Base-by-base conservation (phyloP, 2,797 vertebrate species). In the Heteromormyrus szaboi region DNA sequence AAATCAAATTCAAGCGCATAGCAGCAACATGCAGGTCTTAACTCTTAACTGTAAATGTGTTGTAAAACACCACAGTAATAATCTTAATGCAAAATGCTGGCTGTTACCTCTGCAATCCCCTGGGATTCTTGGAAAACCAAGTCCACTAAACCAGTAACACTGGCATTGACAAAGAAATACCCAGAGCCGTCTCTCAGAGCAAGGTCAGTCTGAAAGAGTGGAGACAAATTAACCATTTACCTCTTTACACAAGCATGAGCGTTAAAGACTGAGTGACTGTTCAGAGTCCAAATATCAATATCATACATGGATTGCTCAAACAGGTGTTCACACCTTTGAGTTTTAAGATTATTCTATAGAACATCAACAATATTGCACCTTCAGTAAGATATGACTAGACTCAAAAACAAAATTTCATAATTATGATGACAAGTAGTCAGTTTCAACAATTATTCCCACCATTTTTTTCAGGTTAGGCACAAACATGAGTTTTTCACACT, bases 131-230 rank as follows among this genome's bases (percentile, higher is more conserved):
- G 96, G 91, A 97, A 97, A 2, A 89, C 85, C 88, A 98, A 96
- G 9, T 94, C 93, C 1, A 96, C 94, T 2, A 98, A 88, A 3
- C 96, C 96, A 19, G 89, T 91, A 0, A 94, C 85, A 1, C 97
- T 99, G 76, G 96, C 94, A 88, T 99, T 99, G 92, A 99, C 93
- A 89, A 96, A 98, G 93, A 99, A 99, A 94, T 98, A 97, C 1
- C 98, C 98, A 0, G 99, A 99, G 48, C 98, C 98, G 90, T 97
- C 97, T 68, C 59, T 93, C 91, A 99, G 93, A 2, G 91, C 91
- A 68, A 99, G 95, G 88, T 96, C 96, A 0, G 93, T 95, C 98
- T 99, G 92, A 3, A 91, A 94, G 90, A 90, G 6, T 7, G 46
- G 1, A 84, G 46, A 44, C 46, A 48, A 4, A 48, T 50, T 4